Conservation (phyloP, 2,888 invertebrate genomes). For the Dichetophora obliterata region DNA sequence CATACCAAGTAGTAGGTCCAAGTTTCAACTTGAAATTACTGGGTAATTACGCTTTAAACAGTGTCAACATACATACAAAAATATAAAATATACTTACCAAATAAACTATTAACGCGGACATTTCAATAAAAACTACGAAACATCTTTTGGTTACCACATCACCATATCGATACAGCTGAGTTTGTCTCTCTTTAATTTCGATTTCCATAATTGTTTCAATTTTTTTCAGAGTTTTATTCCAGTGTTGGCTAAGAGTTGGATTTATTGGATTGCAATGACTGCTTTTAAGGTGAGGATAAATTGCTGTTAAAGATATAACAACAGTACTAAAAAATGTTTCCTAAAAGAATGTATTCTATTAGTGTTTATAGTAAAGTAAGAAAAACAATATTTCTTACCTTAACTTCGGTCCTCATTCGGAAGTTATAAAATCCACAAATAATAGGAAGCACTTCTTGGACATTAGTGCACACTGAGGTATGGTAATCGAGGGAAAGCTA, state of each 20-base stretch:
- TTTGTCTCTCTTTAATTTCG: constrained; percentile 59
- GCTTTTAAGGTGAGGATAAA: constrained; percentile 60
- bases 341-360: constrained; percentile 42
- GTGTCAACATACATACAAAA: not conserved
- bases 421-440: constrained; percentile 59
- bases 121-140: constrained; percentile 56
- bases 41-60: too few relatives aligned
- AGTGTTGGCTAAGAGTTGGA: constrained; percentile 52
- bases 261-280: constrained; percentile 57
- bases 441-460: constrained; percentile 60
- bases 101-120: constrained; percentile 59
- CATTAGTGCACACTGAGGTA: constrained; percentile 54
- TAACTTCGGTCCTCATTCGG: constrained; percentile 57
- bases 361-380: not conserved
- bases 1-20: too few relatives aligned
- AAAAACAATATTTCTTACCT: constrained; percentile 46
- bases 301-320: constrained; percentile 52
- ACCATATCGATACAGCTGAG: constrained; percentile 50
- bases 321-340: constrained; percentile 57
- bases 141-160: constrained; percentile 53
- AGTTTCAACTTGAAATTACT: too few relatives aligned
- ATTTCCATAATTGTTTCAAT: constrained; percentile 58
- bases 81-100: constrained; percentile 53
- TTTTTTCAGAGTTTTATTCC: constrained; percentile 58
- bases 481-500: constrained; percentile 64